A percentile compares a stretch with the other conserved stretches of the same genome.
These are phyloP conservation scores for Chrysolina oricalcia DNA, from an alignment of 2,888 invertebrate genomes.

Conservation along the genomic window DNA sequence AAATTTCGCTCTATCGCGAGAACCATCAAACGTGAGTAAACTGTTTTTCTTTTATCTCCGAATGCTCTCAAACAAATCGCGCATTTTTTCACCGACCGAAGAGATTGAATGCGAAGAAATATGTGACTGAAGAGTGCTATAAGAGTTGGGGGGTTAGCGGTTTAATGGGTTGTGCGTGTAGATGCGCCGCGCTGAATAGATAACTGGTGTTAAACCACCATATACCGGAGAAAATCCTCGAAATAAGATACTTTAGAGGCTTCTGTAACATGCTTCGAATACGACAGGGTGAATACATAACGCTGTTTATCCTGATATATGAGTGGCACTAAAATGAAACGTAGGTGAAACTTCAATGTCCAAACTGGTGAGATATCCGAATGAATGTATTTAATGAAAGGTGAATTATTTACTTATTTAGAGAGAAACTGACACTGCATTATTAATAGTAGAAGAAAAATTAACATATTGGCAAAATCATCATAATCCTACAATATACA, in stretches of 20 bases:
- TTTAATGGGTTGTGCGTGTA: constrained; percentile 21
- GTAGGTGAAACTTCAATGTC: no score
- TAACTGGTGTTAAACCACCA: constrained; percentile 11
- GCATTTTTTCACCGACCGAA: constrained; percentile 49
- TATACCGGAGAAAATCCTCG: neutral
- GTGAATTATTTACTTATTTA: no score
- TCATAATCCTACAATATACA: no score
- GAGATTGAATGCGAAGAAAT: constrained; percentile 27
- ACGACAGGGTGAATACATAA: no score
- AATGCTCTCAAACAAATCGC: constrained; percentile 60
- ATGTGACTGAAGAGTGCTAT: constrained; percentile 16
- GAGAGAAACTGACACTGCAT: no score
- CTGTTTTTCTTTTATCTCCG: constrained; percentile 58
- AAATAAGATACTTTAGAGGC: constrained; percentile 6
- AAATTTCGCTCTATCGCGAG: constrained; percentile 47
- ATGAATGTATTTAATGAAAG: no score
- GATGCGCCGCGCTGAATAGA: constrained; percentile 9
- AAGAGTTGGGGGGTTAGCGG: constrained; percentile 1
- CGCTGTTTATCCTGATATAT: no score
- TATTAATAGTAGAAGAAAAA: no score
- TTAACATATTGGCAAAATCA: no score
- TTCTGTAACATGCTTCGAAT: no score
- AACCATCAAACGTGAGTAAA: constrained; percentile 53
- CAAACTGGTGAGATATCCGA: no score
- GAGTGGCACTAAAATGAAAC: no score